phyloP scores from a whole-genome alignment of 2,888 invertebrate species.

The Tetragnatha montana region DNA sequence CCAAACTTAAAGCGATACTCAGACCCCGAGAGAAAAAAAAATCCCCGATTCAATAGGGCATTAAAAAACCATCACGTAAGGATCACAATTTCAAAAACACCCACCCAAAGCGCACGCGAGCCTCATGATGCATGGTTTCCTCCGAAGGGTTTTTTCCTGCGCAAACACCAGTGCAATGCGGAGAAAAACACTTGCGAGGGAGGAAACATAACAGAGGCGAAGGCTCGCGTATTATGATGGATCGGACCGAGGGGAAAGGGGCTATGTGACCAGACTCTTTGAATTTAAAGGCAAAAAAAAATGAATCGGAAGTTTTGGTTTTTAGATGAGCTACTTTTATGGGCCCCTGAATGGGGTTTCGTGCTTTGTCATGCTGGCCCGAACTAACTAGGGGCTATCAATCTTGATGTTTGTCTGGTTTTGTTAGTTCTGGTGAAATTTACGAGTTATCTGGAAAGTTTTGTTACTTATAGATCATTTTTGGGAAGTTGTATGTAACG shows the following conservation, averaged over 20 bases:
- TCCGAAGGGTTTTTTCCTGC: neutral
- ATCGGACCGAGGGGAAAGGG: slow-evolving; percentile 7
- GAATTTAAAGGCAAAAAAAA: slow-evolving; percentile 10
- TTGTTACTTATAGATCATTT: neutral
- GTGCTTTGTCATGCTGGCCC: neutral
- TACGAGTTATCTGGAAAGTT: neutral
- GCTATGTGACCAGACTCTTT: slow-evolving; percentile 38
- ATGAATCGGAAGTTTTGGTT: neutral
- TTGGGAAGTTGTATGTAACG: neutral
- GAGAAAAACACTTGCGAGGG: neutral
- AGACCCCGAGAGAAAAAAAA: neutral
- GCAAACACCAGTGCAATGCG: neutral
- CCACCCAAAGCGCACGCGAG: slow-evolving; percentile 24
- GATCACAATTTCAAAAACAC: slow-evolving; percentile 42
- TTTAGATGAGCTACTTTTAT: slow-evolving; percentile 1
- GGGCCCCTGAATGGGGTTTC: neutral
- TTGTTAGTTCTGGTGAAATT: neutral
- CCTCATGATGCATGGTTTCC: slow-evolving; percentile 46
- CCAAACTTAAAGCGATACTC: neutral
- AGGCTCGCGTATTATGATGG: slow-evolving; percentile 16
- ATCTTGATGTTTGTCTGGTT: neutral
- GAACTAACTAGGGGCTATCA: neutral
- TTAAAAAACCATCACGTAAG: slow-evolving; percentile 48
- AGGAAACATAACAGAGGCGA: neutral
- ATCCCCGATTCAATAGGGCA: slow-evolving; percentile 28